These are phyloP conservation scores for Limnephilus rhombicus DNA, from an alignment of 2,888 invertebrate genomes.

Conservation along the genomic window DNA sequence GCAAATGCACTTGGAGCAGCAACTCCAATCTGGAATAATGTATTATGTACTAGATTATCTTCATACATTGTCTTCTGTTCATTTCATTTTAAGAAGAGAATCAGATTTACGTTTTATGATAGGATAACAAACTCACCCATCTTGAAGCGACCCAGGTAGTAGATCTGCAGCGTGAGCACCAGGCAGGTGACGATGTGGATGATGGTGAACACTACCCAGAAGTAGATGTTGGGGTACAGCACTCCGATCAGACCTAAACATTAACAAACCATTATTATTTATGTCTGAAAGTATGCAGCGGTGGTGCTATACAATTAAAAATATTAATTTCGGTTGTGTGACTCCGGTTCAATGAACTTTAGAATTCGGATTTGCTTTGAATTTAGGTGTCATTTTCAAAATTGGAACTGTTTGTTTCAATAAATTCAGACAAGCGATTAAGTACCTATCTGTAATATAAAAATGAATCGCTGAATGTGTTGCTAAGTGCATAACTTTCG, in stretches of 20 bases:
- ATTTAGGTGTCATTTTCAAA: too few species aligned
- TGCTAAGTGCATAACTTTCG: too few species aligned
- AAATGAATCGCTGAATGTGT: too few species aligned
- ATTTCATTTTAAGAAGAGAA: neutral
- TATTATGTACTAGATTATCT: too few species aligned
- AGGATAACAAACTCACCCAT: constrained; percentile 75
- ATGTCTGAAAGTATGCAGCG: too few species aligned
- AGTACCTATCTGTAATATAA: too few species aligned
- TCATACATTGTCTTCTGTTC: neutral
- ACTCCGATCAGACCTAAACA: constrained; percentile 82
- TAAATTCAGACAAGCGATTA: too few species aligned
- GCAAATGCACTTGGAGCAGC: constrained; percentile 53
- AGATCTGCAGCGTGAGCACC: constrained; percentile 83
- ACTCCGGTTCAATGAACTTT: too few species aligned
- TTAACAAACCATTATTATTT: neutral
- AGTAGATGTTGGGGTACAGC: constrained; percentile 79
- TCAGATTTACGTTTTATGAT: neutral
- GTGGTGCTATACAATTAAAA: too few species aligned
- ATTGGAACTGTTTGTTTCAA: too few species aligned
- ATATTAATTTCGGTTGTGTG: too few species aligned
- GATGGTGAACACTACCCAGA: constrained; percentile 86
- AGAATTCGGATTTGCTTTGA: too few species aligned
- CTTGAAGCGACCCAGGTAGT: constrained; percentile 86
- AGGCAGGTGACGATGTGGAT: constrained; percentile 83
- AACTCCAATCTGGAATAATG: constrained; percentile 48